Conservation (phyloP, 2,888 invertebrate genomes). For the Synanthedon andrenaeformis region DNA sequence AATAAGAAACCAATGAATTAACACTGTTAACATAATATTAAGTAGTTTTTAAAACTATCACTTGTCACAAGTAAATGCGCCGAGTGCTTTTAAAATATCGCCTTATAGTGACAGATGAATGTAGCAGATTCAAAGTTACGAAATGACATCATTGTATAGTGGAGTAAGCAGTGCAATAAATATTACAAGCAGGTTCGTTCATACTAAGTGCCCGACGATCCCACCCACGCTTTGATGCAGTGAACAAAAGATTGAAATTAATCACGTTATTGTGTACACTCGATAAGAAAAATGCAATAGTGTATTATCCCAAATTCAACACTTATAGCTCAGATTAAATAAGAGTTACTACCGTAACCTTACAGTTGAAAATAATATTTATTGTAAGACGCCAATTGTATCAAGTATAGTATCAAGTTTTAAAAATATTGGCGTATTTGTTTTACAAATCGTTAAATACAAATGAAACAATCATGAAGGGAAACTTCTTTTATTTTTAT, state of each 20-base stretch:
- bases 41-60: too few relatives aligned
- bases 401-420: too few relatives aligned
- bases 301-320: not conserved
- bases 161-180: slow-evolving; percentile 15
- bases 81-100: not conserved
- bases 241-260: slow-evolving; percentile 19
- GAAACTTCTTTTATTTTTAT: too few relatives aligned
- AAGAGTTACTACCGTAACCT: too few relatives aligned
- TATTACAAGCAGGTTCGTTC: slow-evolving; percentile 6
- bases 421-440: too few relatives aligned
- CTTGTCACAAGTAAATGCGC: not conserved
- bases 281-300: slow-evolving; percentile 3
- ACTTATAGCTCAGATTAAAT: too few relatives aligned
- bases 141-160: slow-evolving; percentile 20
- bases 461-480: too few relatives aligned
- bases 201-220: slow-evolving; percentile 3
- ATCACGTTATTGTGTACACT: slow-evolving; percentile 13
- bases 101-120: not conserved
- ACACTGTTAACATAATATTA: too few relatives aligned
- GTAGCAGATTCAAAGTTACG: slow-evolving; percentile 1
- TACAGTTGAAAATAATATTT: too few relatives aligned
- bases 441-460: too few relatives aligned
- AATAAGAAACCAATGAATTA: too few relatives aligned
- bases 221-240: slow-evolving; percentile 10
- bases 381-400: too few relatives aligned